Evolutionary conservation across 2,888 invertebrate genomes (phyloP).

Genomic region (Hecatera dysodea): DNA sequence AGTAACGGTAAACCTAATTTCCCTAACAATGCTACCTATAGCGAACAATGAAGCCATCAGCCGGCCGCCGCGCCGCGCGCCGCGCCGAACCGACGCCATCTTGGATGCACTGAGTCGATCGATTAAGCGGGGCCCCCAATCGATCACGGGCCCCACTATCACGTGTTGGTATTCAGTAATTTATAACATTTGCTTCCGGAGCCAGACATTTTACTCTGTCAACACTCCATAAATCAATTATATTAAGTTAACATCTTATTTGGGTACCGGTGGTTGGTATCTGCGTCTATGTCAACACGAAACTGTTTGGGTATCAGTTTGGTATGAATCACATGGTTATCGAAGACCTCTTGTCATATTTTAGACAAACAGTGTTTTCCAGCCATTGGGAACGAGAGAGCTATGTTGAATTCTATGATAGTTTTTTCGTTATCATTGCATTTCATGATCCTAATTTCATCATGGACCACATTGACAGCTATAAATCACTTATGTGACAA

Average conservation of each 20-base stretch:
- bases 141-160: constrained; percentile 82
- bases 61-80: constrained; percentile 47
- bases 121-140: constrained; percentile 75
- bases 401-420: not conserved
- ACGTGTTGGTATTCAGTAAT: constrained; percentile 79
- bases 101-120: constrained; percentile 78
- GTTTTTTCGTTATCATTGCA: not conserved
- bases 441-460: too few species aligned
- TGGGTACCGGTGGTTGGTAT: constrained; percentile 68
- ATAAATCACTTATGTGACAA: too few species aligned
- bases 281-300: constrained; percentile 48
- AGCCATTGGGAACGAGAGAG: not conserved
- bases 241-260: constrained; percentile 80
- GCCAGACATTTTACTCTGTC: constrained; percentile 78
- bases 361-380: not conserved
- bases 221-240: constrained; percentile 90
- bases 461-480: too few species aligned
- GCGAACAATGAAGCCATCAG: constrained; percentile 79
- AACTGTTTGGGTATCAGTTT: constrained; percentile 38
- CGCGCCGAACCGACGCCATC: constrained; percentile 72
- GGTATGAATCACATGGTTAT: constrained; percentile 28
- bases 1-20: constrained; percentile 59
- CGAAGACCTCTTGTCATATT: not conserved
- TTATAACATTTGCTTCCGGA: constrained; percentile 88
- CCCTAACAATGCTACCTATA: constrained; percentile 67